Percentiles rank a stretch among this genome's conserved stretches.
These are phyloP conservation scores for Drosophila anceps DNA, from an alignment of 2,888 invertebrate genomes.

Conservation along the genomic window DNA sequence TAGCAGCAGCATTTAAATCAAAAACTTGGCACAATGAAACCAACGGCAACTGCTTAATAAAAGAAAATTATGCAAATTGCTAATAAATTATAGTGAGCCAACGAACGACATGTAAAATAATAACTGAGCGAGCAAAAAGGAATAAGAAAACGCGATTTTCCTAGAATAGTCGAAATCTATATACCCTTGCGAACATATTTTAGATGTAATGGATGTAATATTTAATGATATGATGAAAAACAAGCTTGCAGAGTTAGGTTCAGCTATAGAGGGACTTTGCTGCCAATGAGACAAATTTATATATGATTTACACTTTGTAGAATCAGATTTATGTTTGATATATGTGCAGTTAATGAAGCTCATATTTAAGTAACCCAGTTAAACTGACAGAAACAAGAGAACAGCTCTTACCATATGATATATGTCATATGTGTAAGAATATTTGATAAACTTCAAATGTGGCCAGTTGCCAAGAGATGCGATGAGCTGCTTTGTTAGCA, in stretches of 20 bases:
- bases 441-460: background rate
- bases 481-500: background rate
- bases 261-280: too few relatives aligned
- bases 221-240: too few relatives aligned
- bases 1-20: slow-evolving; percentile 61
- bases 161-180: background rate
- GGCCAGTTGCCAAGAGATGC: background rate
- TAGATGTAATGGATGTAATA: too few relatives aligned
- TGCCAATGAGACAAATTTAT: too few relatives aligned
- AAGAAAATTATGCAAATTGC: slow-evolving; percentile 82
- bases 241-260: too few relatives aligned
- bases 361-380: too few relatives aligned
- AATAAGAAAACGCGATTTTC: slow-evolving; percentile 1
- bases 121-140: slow-evolving; percentile 54
- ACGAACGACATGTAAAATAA: slow-evolving; percentile 81
- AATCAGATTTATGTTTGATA: too few relatives aligned
- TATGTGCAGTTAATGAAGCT: too few relatives aligned
- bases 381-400: too few relatives aligned
- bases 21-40: slow-evolving; percentile 59
- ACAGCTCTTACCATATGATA: too few relatives aligned
- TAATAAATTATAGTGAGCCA: slow-evolving; percentile 79
- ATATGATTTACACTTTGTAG: too few relatives aligned
- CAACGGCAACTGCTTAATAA: slow-evolving; percentile 73
- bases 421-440: too few relatives aligned
- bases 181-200: background rate